Evolutionary conservation across 2,113 vertebrate species (phyloP).

Genomic region (Ceyx cyanopectus): DNA sequence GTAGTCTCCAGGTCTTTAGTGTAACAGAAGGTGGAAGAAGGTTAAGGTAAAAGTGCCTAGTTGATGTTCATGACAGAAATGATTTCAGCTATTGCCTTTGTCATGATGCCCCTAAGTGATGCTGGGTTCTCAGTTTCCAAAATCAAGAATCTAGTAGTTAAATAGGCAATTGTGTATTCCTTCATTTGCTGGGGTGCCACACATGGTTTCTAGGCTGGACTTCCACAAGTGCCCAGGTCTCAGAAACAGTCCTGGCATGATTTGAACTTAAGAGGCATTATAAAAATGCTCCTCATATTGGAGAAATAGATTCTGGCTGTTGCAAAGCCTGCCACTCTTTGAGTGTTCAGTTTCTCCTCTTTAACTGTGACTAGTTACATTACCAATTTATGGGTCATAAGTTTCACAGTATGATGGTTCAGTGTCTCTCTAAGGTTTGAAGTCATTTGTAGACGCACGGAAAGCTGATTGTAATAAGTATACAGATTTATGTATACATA

Average conservation of each 20-base stretch:
- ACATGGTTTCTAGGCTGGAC: neutral
- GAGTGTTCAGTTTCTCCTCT: neutral
- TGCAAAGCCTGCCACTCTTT: fast-evolving
- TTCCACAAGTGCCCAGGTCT: neutral
- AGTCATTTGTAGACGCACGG: neutral
- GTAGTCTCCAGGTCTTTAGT: neutral
- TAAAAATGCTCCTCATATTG: neutral
- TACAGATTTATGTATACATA: neutral
- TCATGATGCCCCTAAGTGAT: neutral
- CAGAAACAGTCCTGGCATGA: neutral
- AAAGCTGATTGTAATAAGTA: neutral
- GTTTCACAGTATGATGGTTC: neutral
- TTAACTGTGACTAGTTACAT: neutral
- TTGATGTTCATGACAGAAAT: neutral
- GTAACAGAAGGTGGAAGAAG: neutral
- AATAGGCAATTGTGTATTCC: neutral
- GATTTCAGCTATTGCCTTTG: neutral
- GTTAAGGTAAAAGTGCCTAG: neutral
- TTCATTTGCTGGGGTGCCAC: neutral
- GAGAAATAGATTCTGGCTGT: neutral
- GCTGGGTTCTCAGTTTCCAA: neutral
- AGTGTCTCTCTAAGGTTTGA: neutral
- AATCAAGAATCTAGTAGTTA: neutral
- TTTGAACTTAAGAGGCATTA: neutral
- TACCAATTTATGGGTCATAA: fast-evolving